phyloP scores from a whole-genome alignment of 1,140 invertebrate species.

The Zaprionus gabonicus region DNA sequence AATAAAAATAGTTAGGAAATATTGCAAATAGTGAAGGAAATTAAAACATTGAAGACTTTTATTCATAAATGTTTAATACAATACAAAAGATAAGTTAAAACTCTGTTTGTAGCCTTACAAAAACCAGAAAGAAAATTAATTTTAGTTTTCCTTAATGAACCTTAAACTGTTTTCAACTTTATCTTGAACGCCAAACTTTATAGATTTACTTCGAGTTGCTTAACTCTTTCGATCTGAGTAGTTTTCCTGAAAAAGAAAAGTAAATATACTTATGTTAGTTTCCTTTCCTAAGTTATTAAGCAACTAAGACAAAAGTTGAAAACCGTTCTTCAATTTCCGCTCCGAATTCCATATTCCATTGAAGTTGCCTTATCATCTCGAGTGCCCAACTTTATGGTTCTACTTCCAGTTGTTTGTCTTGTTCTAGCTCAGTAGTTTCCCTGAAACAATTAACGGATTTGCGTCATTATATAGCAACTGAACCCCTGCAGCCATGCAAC shows the following conservation, averaged over 20 bases:
- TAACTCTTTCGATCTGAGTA: background rate
- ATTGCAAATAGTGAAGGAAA: no score
- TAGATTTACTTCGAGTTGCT: background rate
- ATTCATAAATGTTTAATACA: no score
- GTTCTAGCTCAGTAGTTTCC: background rate
- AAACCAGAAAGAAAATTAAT: no score
- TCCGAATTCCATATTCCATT: background rate
- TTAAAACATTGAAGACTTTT: no score
- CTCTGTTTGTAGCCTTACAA: no score
- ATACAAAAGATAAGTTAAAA: no score
- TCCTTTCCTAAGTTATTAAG: no score
- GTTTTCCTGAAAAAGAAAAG: background rate
- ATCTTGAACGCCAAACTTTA: background rate
- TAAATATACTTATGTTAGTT: no score
- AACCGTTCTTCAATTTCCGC: background rate
- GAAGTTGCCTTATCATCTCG: no score
- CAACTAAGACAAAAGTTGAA: background rate
- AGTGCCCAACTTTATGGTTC: background rate
- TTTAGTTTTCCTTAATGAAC: no score
- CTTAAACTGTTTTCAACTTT: no score
- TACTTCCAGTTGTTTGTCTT: background rate
- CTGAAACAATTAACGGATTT: conserved; percentile 2
- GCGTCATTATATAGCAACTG: background rate
- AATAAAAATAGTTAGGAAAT: no score
- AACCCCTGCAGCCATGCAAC: background rate